Percentiles rank a stretch among this genome's conserved stretches.
Conservation (phyloP, 2,888 invertebrate species). For the Pogonocherus hispidulus region DNA sequence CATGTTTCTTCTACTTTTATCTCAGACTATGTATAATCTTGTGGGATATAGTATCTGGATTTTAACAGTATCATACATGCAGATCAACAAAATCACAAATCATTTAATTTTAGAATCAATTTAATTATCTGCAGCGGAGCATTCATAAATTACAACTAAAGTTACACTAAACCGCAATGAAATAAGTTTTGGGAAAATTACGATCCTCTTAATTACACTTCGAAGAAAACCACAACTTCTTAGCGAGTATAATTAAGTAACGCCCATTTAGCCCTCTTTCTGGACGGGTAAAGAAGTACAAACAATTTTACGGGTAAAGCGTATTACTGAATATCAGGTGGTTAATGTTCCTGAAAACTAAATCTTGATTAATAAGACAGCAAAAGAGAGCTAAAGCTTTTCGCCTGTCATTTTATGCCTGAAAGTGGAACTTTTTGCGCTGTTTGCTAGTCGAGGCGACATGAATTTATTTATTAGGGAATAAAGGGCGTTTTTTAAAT, state of each 20-base stretch:
- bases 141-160: not conserved
- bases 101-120: not conserved
- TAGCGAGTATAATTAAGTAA: not conserved
- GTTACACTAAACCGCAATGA: not conserved
- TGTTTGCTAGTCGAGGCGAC: not conserved
- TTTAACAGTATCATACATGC: too few species aligned
- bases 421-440: not conserved
- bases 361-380: not conserved
- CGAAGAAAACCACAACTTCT: not conserved
- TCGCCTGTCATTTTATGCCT: not conserved
- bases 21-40: too few species aligned
- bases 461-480: not conserved
- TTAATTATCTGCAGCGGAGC: not conserved
- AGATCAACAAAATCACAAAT: too few species aligned
- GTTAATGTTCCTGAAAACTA: conserved; percentile 2
- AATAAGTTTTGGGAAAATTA: not conserved
- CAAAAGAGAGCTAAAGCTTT: not conserved
- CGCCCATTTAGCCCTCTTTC: not conserved
- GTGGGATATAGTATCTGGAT: too few species aligned
- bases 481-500: not conserved
- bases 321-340: conserved; percentile 1
- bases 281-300: not conserved
- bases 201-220: not conserved
- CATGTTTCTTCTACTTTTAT: too few species aligned
- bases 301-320: not conserved